phyloP scores from a whole-genome alignment of 2,113 vertebrate genomes.

The Xenopus borealis region DNA sequence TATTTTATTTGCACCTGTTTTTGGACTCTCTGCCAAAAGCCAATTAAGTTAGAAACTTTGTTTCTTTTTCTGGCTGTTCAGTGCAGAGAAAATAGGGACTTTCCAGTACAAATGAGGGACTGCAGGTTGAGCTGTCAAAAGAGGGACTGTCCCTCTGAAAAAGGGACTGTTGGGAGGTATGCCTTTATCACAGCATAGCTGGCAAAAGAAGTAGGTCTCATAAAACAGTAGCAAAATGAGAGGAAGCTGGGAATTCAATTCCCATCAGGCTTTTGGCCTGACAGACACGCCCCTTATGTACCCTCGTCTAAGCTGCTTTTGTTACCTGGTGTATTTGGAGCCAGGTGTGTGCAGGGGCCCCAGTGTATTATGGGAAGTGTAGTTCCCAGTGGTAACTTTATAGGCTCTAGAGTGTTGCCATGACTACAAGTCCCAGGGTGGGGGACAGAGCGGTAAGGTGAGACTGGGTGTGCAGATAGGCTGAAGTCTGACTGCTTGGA shows the following conservation, averaged over 20 bases:
- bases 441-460: conserved; percentile 8
- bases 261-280: conserved; percentile 7
- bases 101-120: too few relatives aligned
- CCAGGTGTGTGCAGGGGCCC: conserved; percentile 36
- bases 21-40: too few relatives aligned
- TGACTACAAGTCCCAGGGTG: conserved; percentile 55
- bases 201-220: conserved; percentile 44
- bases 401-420: fast-evolving
- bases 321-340: conserved; percentile 43
- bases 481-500: background rate
- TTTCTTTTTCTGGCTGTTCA: too few relatives aligned
- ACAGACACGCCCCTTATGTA: background rate
- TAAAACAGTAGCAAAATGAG: too few relatives aligned
- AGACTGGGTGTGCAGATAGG: background rate
- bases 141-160: too few relatives aligned
- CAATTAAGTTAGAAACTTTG: too few relatives aligned
- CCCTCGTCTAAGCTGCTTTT: background rate
- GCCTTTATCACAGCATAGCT: conserved; percentile 4
- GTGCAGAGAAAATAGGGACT: too few relatives aligned
- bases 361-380: conserved; percentile 35
- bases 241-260: conserved; percentile 36
- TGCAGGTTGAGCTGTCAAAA: too few relatives aligned
- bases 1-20: too few relatives aligned
- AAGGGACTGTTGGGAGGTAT: too few relatives aligned
- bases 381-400: background rate